phyloP scores from a whole-genome alignment of 37 sponge, comb jelly and placozoan genomes.

The Cladorhizidae sp. region DNA sequence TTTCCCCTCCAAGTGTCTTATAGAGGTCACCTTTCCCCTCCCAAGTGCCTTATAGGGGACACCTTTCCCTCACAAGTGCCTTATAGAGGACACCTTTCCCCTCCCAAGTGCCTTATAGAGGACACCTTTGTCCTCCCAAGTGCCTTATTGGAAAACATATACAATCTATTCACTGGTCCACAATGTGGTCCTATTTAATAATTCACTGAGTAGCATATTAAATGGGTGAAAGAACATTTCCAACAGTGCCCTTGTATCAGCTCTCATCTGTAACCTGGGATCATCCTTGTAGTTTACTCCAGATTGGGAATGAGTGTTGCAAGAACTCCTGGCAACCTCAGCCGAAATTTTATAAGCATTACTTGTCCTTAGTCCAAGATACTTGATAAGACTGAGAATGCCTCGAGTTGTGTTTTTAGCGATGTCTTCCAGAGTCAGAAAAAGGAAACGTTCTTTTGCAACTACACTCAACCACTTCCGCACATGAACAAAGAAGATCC shows the following conservation, averaged over 20 bases:
- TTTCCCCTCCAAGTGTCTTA: no score
- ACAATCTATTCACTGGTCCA: no score
- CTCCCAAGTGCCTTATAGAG: no score
- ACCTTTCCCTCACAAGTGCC: no score
- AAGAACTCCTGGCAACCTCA: no score
- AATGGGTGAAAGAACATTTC: conserved; percentile 39
- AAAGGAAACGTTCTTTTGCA: conserved; percentile 22
- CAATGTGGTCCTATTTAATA: conserved; percentile 2
- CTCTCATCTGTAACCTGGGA: conserved; percentile 34
- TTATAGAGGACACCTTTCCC: no score
- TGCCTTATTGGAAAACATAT: no score
- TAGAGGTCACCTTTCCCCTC: no score
- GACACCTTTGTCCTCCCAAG: no score
- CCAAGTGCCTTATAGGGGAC: no score
- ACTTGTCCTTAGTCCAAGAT: neutral
- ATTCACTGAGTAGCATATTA: conserved; percentile 8
- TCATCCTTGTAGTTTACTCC: conserved; percentile 11
- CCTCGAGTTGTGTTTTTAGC: neutral
- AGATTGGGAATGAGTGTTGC: neutral
- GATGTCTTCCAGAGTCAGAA: conserved; percentile 41
- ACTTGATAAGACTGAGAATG: neutral
- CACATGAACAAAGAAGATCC: conserved; percentile 33
- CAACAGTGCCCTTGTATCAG: conserved; percentile 26
- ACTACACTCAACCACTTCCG: conserved; percentile 52
- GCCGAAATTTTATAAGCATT: no score